A percentile compares a stretch with the other conserved stretches of the same genome.
Conservation (phyloP, 2,888 invertebrate genomes). For the Meiosimyza decipiens region DNA sequence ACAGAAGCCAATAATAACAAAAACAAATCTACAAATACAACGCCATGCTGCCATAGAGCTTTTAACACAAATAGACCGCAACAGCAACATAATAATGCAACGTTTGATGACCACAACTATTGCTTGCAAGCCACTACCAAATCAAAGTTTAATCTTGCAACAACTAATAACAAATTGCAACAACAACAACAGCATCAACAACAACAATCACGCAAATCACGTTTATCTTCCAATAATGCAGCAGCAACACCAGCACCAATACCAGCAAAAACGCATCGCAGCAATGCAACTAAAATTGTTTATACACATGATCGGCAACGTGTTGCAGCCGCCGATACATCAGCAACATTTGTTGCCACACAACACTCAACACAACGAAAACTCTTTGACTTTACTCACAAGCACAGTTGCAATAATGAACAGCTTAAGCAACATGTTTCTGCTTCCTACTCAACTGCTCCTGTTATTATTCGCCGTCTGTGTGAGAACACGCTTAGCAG, state of each 20-base stretch:
- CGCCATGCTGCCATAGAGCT: conserved; percentile 34
- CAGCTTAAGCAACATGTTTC: conserved; percentile 26
- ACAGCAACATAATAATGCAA: conserved; percentile 18
- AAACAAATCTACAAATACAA: conserved; percentile 28
- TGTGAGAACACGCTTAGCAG: conserved; percentile 49
- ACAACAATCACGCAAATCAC: conserved; percentile 51
- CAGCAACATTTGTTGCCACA: conserved; percentile 35
- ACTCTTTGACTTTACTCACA: conserved; percentile 41
- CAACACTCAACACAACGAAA: conserved; percentile 51
- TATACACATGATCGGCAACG: conserved; percentile 15
- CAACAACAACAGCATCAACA: conserved; percentile 42
- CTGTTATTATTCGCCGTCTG: neutral
- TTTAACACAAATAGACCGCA: conserved; percentile 28
- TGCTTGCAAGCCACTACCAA: neutral
- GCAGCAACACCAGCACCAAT: conserved; percentile 29
- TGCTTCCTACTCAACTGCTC: conserved; percentile 25
- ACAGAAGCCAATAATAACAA: conserved; percentile 5
- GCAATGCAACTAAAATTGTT: conserved; percentile 24
- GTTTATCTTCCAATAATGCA: conserved; percentile 58
- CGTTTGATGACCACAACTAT: conserved; percentile 8
- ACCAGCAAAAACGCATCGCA: conserved; percentile 24
- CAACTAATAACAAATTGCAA: conserved; percentile 34
- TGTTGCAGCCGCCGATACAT: conserved; percentile 36
- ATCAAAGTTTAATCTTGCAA: conserved; percentile 10
- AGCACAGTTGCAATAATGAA: conserved; percentile 23